Evolutionary conservation across 2,888 invertebrate genomes (phyloP).

Genomic region (Acleris holmiana): DNA sequence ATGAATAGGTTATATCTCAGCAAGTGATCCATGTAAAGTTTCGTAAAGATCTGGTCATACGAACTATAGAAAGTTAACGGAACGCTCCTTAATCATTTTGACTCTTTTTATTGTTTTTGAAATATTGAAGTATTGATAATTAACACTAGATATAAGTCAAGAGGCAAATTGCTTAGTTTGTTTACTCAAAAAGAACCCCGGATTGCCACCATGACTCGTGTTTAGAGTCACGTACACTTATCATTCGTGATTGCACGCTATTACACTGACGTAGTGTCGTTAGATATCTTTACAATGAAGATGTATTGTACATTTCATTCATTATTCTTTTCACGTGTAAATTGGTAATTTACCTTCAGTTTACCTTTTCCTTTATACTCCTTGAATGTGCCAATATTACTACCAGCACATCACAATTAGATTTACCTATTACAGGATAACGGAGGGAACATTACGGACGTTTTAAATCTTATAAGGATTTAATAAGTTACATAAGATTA

Average conservation of each 20-base stretch:
- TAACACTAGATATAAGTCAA: constrained; percentile 5
- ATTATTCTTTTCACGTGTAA: constrained; percentile 23
- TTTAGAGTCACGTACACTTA: constrained; percentile 36
- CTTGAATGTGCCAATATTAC: neutral
- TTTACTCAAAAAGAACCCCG: constrained; percentile 24
- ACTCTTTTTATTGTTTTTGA: too few relatives aligned
- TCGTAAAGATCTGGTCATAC: too few relatives aligned
- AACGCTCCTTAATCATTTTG: too few relatives aligned
- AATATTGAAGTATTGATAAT: neutral
- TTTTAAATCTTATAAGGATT: neutral
- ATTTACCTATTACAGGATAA: neutral
- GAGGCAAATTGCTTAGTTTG: constrained; percentile 13
- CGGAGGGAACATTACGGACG: neutral
- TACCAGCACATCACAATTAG: neutral
- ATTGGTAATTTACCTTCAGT: constrained; percentile 8
- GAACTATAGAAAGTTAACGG: too few relatives aligned
- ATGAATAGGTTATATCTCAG: too few relatives aligned
- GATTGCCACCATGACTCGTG: constrained; percentile 21
- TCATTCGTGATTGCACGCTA: constrained; percentile 33
- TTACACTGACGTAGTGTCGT: constrained; percentile 22
- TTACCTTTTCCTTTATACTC: neutral
- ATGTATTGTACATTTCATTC: neutral
- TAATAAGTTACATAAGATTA: constrained; percentile 17
- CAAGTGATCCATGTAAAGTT: too few relatives aligned
- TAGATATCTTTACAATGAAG: constrained; percentile 18